Evolutionary conservation across 2,113 vertebrate species (phyloP).

Genomic region (Pachyramphus minor): DNA sequence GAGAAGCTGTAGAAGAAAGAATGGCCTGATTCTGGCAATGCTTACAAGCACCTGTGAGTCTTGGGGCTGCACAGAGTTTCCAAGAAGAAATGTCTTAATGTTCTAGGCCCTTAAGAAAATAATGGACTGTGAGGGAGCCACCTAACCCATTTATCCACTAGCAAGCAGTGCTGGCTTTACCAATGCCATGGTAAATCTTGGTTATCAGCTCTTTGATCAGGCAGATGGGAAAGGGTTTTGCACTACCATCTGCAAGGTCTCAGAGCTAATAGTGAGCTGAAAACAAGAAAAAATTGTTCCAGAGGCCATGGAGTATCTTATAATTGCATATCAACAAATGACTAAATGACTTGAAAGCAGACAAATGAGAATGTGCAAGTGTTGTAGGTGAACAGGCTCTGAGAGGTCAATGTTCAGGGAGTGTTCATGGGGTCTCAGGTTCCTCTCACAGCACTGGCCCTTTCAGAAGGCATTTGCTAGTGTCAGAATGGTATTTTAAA

Average conservation of each 20-base stretch:
- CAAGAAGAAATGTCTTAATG: neutral
- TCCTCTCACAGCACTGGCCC: neutral
- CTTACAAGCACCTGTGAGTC: neutral
- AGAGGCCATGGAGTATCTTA: neutral
- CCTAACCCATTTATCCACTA: neutral
- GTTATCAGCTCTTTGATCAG: neutral
- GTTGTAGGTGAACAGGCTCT: neutral
- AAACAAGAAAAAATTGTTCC: neutral
- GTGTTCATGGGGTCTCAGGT: rapidly evolving
- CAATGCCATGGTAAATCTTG: neutral
- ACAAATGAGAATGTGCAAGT: neutral
- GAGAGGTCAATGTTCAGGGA: neutral
- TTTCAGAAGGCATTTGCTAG: neutral
- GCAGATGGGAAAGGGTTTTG: neutral
- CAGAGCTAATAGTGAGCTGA: neutral
- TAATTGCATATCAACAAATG: neutral
- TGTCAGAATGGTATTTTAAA: neutral
- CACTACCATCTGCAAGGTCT: neutral
- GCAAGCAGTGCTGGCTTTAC: neutral
- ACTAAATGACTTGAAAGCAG: neutral
- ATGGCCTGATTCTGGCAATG: neutral
- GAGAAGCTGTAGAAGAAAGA: neutral
- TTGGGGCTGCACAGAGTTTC: neutral
- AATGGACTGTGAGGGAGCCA: neutral
- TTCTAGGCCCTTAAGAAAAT: neutral